Conservation (phyloP, 2,888 invertebrate genomes). For the Abrostola triplasia region DNA sequence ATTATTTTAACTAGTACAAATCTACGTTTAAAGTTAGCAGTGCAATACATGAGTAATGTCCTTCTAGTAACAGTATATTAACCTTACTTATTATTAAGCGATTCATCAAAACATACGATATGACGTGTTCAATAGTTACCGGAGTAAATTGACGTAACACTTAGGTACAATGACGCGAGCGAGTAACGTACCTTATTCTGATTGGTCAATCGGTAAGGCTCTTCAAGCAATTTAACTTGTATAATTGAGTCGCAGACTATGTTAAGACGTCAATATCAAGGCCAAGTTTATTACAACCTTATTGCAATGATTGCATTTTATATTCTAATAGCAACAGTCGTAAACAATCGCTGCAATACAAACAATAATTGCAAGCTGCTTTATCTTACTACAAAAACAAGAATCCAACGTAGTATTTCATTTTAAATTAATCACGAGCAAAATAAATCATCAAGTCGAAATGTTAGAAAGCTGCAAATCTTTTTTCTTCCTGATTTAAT, state of each 20-base stretch:
- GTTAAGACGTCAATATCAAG: slow-evolving; percentile 20
- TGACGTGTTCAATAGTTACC: slow-evolving; percentile 43
- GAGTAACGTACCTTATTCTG: slow-evolving; percentile 29
- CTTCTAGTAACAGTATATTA: not conserved
- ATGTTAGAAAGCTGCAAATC: slow-evolving; percentile 55
- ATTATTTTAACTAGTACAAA: too few relatives aligned
- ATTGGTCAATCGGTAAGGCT: slow-evolving; percentile 41
- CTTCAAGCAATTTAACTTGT: slow-evolving; percentile 31
- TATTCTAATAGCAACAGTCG: not conserved
- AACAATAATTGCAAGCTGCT: slow-evolving; percentile 10
- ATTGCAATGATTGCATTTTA: too few relatives aligned
- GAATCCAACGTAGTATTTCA: slow-evolving; percentile 34
- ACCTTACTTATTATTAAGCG: not conserved
- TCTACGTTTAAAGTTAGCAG: too few relatives aligned
- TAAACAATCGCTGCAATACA: not conserved
- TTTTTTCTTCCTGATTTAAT: slow-evolving; percentile 66
- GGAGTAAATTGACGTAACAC: slow-evolving; percentile 41
- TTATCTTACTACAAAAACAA: slow-evolving; percentile 35
- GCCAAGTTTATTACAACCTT: too few relatives aligned
- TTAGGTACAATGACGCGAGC: slow-evolving; percentile 34
- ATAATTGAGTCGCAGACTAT: slow-evolving; percentile 15
- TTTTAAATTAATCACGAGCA: slow-evolving; percentile 36
- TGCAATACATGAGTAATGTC: too few relatives aligned
- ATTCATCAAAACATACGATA: slow-evolving; percentile 14
- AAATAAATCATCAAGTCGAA: slow-evolving; percentile 50